These are phyloP conservation scores for Rhysida immarginata DNA, from an alignment of 1,140 invertebrate genomes.

Conservation along the genomic window DNA sequence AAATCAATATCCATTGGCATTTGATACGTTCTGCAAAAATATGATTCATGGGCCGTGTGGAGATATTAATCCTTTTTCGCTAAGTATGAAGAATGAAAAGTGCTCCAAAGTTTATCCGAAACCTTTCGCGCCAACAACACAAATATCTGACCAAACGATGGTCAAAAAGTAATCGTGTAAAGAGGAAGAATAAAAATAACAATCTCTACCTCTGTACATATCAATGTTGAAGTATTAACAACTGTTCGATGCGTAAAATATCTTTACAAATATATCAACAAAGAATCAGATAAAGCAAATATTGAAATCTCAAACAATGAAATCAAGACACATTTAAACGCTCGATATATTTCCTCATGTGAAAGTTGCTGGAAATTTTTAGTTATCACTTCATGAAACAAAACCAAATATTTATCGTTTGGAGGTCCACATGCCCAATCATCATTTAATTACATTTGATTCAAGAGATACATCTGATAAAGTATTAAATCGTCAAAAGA, in stretches of 20 bases:
- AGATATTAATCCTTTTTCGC: slow-evolving; percentile 5
- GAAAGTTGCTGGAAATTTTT: slow-evolving; percentile 22
- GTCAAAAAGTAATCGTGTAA: neutral
- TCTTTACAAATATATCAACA: slow-evolving; percentile 18
- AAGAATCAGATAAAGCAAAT: slow-evolving; percentile 16
- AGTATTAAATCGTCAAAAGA: neutral
- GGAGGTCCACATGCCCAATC: slow-evolving; percentile 33
- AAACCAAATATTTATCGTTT: slow-evolving; percentile 29
- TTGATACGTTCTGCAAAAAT: slow-evolving; percentile 3
- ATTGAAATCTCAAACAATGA: slow-evolving; percentile 7
- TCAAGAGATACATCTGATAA: neutral
- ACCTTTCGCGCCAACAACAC: neutral
- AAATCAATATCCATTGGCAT: slow-evolving; percentile 3
- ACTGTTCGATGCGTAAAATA: slow-evolving; percentile 16
- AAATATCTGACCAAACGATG: neutral
- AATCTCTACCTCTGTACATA: slow-evolving; percentile 16
- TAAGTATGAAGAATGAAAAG: slow-evolving; percentile 12
- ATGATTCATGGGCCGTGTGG: slow-evolving; percentile 19
- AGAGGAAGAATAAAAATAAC: slow-evolving; percentile 1
- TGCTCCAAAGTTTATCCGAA: slow-evolving; percentile 4
- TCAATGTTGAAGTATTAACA: slow-evolving; percentile 19
- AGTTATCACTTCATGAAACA: slow-evolving; percentile 26
- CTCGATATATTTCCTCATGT: slow-evolving; percentile 19
- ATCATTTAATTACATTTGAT: slow-evolving; percentile 20
- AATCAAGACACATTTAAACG: slow-evolving; percentile 11